Percentiles rank a stretch among this genome's conserved stretches.
Evolutionary conservation across 2,797 vertebrate genomes (phyloP).

Genomic region (Percopsis omiscomaycus): DNA sequence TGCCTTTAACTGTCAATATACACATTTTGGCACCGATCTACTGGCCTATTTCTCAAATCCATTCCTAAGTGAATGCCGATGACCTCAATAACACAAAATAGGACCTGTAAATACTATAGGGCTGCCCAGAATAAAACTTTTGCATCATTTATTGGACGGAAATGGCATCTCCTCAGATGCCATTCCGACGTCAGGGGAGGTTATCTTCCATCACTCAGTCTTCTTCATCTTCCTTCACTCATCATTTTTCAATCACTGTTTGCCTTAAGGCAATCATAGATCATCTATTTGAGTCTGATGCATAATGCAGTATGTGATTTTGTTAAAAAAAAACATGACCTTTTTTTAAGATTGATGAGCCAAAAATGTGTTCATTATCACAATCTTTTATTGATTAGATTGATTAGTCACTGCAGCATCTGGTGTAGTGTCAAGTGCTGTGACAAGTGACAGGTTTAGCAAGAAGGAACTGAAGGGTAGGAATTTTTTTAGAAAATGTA

Average conservation of each 20-base stretch:
- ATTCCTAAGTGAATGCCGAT: slow-evolving; percentile 37
- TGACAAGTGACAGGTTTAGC: neutral
- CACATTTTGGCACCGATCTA: slow-evolving; percentile 12
- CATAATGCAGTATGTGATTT: no score
- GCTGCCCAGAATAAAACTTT: slow-evolving; percentile 59
- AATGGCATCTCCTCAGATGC: slow-evolving; percentile 42
- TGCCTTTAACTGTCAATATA: neutral
- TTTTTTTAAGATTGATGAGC: neutral
- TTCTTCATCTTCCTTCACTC: slow-evolving; percentile 23
- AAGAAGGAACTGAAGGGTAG: neutral
- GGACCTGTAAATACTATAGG: slow-evolving; percentile 56
- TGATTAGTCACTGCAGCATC: slow-evolving; percentile 5
- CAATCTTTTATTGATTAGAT: slow-evolving; percentile 3
- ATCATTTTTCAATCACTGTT: neutral
- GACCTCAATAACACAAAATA: slow-evolving; percentile 51
- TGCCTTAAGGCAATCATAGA: neutral
- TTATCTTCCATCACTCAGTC: slow-evolving; percentile 32
- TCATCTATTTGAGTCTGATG: no score
- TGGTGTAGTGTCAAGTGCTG: neutral
- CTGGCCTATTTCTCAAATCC: slow-evolving; percentile 36
- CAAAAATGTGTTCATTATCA: neutral
- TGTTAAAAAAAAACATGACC: neutral
- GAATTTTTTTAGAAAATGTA: neutral
- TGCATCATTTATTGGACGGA: slow-evolving; percentile 68
- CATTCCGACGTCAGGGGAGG: slow-evolving; percentile 39